Base-by-base conservation (phyloP, 2,888 invertebrate genomes). In the Globia sparganii region DNA sequence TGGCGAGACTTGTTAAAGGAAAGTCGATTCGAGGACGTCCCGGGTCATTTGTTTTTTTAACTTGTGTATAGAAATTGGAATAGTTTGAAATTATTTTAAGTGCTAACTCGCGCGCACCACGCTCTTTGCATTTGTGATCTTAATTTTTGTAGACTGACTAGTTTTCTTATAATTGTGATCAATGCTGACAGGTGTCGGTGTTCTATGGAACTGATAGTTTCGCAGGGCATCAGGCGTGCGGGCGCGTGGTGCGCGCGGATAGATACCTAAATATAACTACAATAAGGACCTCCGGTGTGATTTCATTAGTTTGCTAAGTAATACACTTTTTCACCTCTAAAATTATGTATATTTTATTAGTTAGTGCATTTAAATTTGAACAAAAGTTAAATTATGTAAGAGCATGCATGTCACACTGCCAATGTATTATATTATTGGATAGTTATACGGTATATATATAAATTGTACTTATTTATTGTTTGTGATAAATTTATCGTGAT, bases 1-100 rank as follows among this genome's bases (percentile, higher is more conserved):
- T 72, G 62, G 67, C 62, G 31, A 72, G 67, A 70, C 71, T 86
- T 75, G 78, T 73, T 78, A 74, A 82, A 77, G 84, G 75, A 77
- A 77, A 73, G 81, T 72, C 76, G 67, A 72, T 74, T 80, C 91
- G 91, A 89, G 80, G 88, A 86, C 91, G 93, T 87, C 89, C 92
- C 92, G 94, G 94, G 95, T 89, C 91, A 91, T 93, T 93, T 93
- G 94, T 43, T 94, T 94, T 95, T 87, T 86, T 80, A 87, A 94
- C 93, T 94, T 93, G 92, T 94, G 93, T 94, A 93, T 94, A 95
- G 94, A 92, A 93, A 93, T 94, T 93, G 94, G 91, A 91, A 92
- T 94, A 93, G 93, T 90, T 88, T 89, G 91, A 90, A 92, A 91
- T 93, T 92, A 92, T 92, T 91, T 92, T 92, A 92, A 92, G 93